phyloP scores from a whole-genome alignment of 1,140 invertebrate species.

The Aradophagus sp. region DNA sequence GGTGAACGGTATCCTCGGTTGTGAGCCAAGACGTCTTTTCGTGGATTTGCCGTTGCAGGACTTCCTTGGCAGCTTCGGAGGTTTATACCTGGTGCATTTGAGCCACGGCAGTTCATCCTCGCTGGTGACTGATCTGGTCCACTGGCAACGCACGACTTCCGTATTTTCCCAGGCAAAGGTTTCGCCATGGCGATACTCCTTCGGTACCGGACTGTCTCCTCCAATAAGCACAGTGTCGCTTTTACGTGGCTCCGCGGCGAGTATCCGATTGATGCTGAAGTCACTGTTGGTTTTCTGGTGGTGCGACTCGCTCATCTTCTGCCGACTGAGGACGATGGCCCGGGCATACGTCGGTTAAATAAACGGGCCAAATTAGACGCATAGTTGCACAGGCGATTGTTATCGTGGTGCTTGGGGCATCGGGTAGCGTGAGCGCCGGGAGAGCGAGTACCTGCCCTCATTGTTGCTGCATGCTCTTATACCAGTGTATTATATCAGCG shows the following conservation, averaged over 20 bases:
- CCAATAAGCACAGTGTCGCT: background rate
- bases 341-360: constrained; percentile 40
- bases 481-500: constrained; percentile 71
- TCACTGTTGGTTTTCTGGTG: constrained; percentile 56
- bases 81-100: constrained; percentile 84
- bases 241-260: constrained; percentile 36
- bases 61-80: constrained; percentile 83
- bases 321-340: constrained; percentile 56
- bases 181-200: too few species aligned
- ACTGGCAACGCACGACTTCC: background rate
- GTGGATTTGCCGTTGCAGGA: constrained; percentile 64
- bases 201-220: too few species aligned
- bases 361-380: constrained; percentile 71
- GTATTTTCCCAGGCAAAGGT: background rate
- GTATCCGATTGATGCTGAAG: constrained; percentile 70
- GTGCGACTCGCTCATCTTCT: constrained; percentile 63
- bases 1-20: constrained; percentile 80
- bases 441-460: constrained; percentile 55
- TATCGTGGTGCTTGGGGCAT: constrained; percentile 64
- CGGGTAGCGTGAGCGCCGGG: constrained; percentile 1
- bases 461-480: constrained; percentile 67
- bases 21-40: constrained; percentile 76
- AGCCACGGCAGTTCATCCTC: constrained; percentile 77
- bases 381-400: constrained; percentile 71
- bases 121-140: background rate